A percentile compares a stretch with the other conserved stretches of the same genome.
Evolutionary conservation across 2,113 vertebrate genomes (phyloP).

Genomic region (Zosterops japonicus): DNA sequence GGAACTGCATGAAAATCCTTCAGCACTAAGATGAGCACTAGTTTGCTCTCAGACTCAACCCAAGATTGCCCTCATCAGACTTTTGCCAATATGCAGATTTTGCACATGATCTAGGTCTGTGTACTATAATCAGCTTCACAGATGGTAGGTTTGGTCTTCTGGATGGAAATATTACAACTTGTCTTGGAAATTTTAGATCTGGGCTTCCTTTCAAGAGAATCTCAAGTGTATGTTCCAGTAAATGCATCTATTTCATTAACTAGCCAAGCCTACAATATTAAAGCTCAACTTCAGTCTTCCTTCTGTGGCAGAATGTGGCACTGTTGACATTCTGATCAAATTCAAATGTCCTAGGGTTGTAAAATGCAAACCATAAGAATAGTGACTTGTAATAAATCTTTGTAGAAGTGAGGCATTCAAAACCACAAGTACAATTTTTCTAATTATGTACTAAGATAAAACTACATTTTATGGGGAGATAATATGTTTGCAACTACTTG

Average conservation of each 20-base stretch:
- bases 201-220: conserved; percentile 24
- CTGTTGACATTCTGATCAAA: background rate
- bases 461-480: background rate
- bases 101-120: background rate
- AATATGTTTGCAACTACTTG: background rate
- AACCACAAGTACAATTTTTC: background rate
- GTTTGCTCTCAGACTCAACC: background rate
- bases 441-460: background rate
- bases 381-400: background rate
- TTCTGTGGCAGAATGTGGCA: background rate
- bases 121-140: background rate
- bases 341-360: background rate
- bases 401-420: background rate
- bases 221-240: background rate
- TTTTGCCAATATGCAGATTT: background rate
- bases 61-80: background rate
- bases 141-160: background rate
- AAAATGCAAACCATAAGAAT: background rate
- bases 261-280: background rate
- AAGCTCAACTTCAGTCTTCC: background rate
- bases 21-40: background rate
- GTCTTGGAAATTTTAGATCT: background rate
- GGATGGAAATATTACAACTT: background rate
- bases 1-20: background rate
- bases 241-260: background rate